Percentiles rank a stretch among this genome's conserved stretches.
phyloP scores from a whole-genome alignment of 2,797 vertebrate species.

The Urophycis tenuis region DNA sequence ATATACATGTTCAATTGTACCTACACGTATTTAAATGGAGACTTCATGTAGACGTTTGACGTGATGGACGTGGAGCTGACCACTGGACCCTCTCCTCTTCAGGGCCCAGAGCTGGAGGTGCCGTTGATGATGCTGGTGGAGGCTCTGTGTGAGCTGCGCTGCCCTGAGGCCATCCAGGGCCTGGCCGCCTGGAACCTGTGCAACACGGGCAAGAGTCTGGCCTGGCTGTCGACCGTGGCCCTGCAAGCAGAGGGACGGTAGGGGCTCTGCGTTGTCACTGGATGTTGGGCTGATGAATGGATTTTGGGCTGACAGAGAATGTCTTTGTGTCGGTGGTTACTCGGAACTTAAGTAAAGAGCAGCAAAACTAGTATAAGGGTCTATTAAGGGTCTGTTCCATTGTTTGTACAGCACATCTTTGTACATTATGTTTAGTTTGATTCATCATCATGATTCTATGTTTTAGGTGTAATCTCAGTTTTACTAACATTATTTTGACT shows the following conservation, averaged over 20 bases:
- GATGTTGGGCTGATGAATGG: no score
- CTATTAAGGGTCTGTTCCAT: no score
- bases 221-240: conserved; percentile 89
- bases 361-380: no score
- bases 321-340: no score
- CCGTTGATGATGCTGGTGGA: conserved; percentile 91
- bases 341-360: no score
- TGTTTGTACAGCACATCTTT: no score
- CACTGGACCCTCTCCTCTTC: neutral
- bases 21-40: neutral
- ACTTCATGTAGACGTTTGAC: neutral
- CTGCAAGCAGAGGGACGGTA: conserved; percentile 94
- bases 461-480: no score
- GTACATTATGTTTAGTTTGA: neutral
- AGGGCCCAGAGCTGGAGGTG: conserved; percentile 91
- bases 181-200: conserved; percentile 85
- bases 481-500: no score
- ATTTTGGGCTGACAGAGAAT: no score
- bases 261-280: conserved; percentile 17
- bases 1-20: neutral
- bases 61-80: neutral
- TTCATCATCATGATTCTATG: neutral
- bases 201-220: conserved; percentile 79
- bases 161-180: conserved; percentile 96
- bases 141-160: conserved; percentile 90